Conservation (phyloP, 1,140 invertebrate species). For the Acromyrmex heyeri region DNA sequence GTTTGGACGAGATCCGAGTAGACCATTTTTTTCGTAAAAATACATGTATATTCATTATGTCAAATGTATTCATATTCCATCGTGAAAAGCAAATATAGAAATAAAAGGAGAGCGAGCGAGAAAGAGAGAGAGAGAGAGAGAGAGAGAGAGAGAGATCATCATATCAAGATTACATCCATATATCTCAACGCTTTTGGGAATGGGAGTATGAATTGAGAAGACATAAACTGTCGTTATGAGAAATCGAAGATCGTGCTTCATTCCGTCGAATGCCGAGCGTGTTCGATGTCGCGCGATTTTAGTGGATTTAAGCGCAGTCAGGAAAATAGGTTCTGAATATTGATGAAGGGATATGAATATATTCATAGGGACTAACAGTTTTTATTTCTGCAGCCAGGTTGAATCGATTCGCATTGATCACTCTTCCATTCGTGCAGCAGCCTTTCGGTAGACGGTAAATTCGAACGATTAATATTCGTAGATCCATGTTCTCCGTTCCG, state of each 20-base stretch:
- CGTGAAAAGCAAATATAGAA: not conserved
- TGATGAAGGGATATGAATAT: conserved; percentile 76
- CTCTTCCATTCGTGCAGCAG: conserved; percentile 34
- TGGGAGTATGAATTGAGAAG: conserved; percentile 18
- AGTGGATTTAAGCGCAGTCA: conserved; percentile 69
- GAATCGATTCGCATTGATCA: conserved; percentile 72
- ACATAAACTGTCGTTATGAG: conserved; percentile 56
- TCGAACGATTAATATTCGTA: conserved; percentile 51
- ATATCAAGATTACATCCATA: not conserved
- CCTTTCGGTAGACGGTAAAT: conserved; percentile 13
- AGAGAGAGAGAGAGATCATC: not conserved
- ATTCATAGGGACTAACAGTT: conserved; percentile 76
- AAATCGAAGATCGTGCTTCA: conserved; percentile 60
- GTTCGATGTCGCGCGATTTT: conserved; percentile 67
- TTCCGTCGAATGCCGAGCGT: conserved; percentile 40
- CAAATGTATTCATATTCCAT: not conserved
- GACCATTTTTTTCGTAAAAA: conserved; percentile 9
- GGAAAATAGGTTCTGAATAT: conserved; percentile 76
- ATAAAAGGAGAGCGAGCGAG: not conserved
- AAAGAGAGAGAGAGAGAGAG: not conserved
- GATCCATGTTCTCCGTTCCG: conserved; percentile 5
- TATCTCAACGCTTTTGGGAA: not conserved
- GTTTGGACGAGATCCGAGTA: conserved; percentile 41
- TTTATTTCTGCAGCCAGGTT: conserved; percentile 73
- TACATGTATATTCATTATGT: not conserved